These are phyloP conservation scores for Aleiodes leptofemur DNA, from an alignment of 2,888 invertebrate species.

Conservation along the genomic window DNA sequence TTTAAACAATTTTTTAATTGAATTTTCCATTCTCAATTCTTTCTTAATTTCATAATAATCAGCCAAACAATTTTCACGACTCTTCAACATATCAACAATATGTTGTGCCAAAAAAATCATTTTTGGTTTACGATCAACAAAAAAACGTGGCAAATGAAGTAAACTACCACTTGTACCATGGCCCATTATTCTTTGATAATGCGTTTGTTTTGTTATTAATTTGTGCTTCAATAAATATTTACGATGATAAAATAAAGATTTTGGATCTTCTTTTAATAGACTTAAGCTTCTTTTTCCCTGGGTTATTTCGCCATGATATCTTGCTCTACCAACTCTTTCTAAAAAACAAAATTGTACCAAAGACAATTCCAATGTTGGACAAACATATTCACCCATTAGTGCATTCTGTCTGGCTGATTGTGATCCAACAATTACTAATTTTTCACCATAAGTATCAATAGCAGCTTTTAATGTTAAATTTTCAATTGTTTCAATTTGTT, in stretches of 20 bases:
- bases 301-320: slow-evolving; percentile 83
- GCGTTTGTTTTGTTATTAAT: slow-evolving; percentile 80
- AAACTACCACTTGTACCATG: slow-evolving; percentile 75
- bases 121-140: slow-evolving; percentile 77
- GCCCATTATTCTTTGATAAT: slow-evolving; percentile 76
- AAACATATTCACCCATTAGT: slow-evolving; percentile 77
- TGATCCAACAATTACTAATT: slow-evolving; percentile 83
- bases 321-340: slow-evolving; percentile 84
- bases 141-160: slow-evolving; percentile 82
- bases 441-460: slow-evolving; percentile 77
- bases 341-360: slow-evolving; percentile 82
- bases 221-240: slow-evolving; percentile 79
- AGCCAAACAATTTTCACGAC: slow-evolving; percentile 77
- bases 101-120: slow-evolving; percentile 77
- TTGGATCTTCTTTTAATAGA: slow-evolving; percentile 78
- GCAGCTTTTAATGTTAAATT: slow-evolving; percentile 76
- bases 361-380: slow-evolving; percentile 76
- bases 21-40: slow-evolving; percentile 74
- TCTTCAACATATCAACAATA: slow-evolving; percentile 77
- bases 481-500: slow-evolving; percentile 75
- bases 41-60: slow-evolving; percentile 77
- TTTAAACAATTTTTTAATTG: slow-evolving; percentile 77
- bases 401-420: slow-evolving; percentile 79
- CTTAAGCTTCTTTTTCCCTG: slow-evolving; percentile 80
- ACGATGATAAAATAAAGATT: slow-evolving; percentile 80